Percentiles rank a stretch among this genome's conserved stretches.
phyloP scores from a whole-genome alignment of 2,113 vertebrate genomes.

The Aphelocoma coerulescens region DNA sequence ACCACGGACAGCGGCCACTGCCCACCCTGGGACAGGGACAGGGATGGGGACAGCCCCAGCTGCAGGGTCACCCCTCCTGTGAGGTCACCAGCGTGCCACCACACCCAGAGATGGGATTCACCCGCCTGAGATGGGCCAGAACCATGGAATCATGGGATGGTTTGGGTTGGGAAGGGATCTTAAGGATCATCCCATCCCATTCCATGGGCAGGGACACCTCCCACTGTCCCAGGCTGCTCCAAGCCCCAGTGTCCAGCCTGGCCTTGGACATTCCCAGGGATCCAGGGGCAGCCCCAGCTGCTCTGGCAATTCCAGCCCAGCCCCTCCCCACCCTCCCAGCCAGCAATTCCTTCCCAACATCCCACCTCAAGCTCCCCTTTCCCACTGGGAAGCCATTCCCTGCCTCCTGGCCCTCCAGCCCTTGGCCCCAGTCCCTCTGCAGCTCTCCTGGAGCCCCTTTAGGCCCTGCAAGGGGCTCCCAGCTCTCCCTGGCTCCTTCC shows the following conservation, averaged over 20 bases:
- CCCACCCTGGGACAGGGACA: not conserved
- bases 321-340: not conserved
- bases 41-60: not conserved
- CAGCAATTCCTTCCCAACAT: not conserved
- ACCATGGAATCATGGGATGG: not conserved
- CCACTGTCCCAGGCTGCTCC: accelerated
- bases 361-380: not conserved
- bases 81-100: accelerated
- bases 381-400: not conserved
- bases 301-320: not conserved
- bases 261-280: not conserved
- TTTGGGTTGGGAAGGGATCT: accelerated
- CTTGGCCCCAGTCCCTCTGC: not conserved
- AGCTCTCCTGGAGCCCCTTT: not conserved
- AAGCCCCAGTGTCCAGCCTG: not conserved
- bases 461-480: not conserved
- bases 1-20: slow-evolving; percentile 66
- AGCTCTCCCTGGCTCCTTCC: not conserved
- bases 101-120: not conserved
- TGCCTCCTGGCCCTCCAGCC: not conserved
- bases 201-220: not conserved
- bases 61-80: accelerated
- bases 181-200: accelerated
- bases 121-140: accelerated
- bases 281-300: not conserved